phyloP scores from a whole-genome alignment of 2,113 vertebrate species.

The Ovibos moschatus region DNA sequence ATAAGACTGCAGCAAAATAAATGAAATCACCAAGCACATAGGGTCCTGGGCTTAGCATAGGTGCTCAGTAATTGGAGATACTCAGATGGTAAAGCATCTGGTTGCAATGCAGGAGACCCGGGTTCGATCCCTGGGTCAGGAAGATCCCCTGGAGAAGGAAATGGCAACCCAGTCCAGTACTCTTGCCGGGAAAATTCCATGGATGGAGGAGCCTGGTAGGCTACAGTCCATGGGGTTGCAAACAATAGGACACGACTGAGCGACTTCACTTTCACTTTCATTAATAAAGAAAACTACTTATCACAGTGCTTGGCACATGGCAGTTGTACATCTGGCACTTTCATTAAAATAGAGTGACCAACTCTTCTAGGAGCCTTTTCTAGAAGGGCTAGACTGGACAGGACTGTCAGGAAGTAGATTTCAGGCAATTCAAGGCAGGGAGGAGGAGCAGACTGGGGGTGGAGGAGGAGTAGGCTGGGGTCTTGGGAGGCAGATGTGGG shows the following conservation, averaged over 20 bases:
- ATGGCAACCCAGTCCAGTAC: background rate
- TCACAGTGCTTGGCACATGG: background rate
- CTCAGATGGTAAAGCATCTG: fast-evolving
- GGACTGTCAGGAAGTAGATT: background rate
- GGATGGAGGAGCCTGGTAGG: background rate
- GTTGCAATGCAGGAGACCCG: fast-evolving
- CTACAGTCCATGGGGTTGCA: background rate
- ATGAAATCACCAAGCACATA: fast-evolving
- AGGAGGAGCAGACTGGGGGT: background rate
- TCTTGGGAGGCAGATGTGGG: background rate
- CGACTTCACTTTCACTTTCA: background rate
- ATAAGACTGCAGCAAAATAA: background rate
- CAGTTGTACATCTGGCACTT: background rate
- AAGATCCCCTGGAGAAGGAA: background rate
- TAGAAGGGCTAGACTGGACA: too few relatives aligned
- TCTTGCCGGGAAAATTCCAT: background rate
- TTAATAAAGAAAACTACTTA: background rate
- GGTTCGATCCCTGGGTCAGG: background rate
- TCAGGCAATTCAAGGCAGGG: background rate
- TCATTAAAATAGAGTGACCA: background rate
- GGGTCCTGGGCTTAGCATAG: background rate
- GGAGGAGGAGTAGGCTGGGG: background rate
- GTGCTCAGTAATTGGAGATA: background rate
- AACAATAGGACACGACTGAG: background rate
- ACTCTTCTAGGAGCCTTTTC: background rate